Evolutionary conservation across 1,140 invertebrate species (phyloP).

Genomic region (Leucophenga varia): DNA sequence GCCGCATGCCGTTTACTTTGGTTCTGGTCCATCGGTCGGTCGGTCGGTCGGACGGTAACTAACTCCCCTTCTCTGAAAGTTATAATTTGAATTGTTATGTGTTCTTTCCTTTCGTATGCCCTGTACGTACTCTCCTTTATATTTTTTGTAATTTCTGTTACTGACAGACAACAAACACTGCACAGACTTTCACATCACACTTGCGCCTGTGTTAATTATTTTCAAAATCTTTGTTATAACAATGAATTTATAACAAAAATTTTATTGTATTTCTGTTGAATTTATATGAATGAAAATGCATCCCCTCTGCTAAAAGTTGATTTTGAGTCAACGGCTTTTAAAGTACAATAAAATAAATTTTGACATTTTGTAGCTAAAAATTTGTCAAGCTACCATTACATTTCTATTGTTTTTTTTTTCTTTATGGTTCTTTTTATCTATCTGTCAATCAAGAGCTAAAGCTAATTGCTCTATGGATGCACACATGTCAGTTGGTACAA

Average conservation of each 20-base stretch:
- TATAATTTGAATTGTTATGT: conserved; percentile 17
- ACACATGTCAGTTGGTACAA: too few relatives aligned
- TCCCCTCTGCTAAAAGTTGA: conserved; percentile 22
- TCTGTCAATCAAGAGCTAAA: too few relatives aligned
- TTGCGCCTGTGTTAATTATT: conserved; percentile 48
- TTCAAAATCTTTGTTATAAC: conserved; percentile 50
- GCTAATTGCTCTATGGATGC: too few relatives aligned
- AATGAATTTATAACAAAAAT: conserved; percentile 44
- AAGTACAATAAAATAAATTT: conserved; percentile 15
- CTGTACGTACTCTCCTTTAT: too few relatives aligned
- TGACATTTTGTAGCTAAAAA: conserved; percentile 20
- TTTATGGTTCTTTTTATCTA: background rate
- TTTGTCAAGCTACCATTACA: conserved; percentile 1
- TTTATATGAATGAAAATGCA: too few relatives aligned
- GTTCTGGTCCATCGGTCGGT: conserved; percentile 15
- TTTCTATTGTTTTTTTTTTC: background rate
- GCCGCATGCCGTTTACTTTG: conserved; percentile 4
- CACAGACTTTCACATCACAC: conserved; percentile 15
- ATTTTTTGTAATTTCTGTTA: conserved; percentile 42
- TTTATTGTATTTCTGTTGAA: too few relatives aligned
- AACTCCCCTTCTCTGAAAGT: background rate
- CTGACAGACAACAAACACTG: conserved; percentile 25
- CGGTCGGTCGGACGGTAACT: conserved; percentile 11
- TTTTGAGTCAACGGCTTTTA: conserved; percentile 5
- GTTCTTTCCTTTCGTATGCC: conserved; percentile 16